These are phyloP conservation scores for Azorinus chamasolen DNA, from an alignment of 2,888 invertebrate genomes.

Conservation along the genomic window DNA sequence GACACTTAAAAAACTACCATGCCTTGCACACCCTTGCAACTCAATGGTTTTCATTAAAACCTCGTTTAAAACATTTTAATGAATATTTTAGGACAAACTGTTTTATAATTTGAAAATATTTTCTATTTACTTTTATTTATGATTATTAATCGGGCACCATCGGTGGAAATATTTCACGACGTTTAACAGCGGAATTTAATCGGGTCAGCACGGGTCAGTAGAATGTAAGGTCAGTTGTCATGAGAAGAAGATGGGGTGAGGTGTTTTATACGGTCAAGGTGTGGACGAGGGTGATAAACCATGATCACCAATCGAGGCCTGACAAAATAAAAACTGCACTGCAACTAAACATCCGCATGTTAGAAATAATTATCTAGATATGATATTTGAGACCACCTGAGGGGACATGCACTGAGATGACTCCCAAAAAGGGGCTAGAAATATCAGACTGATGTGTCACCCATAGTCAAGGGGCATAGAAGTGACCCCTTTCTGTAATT, in stretches of 20 bases:
- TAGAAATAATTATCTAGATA: background rate
- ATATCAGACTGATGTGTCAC: too few species aligned
- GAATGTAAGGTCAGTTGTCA: slow-evolving; percentile 37
- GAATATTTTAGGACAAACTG: slow-evolving; percentile 35
- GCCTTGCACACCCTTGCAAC: too few species aligned
- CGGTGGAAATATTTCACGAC: too few species aligned
- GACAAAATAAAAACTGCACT: slow-evolving; percentile 43
- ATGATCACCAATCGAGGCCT: slow-evolving; percentile 4
- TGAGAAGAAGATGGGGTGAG: slow-evolving; percentile 13
- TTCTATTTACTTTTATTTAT: slow-evolving; percentile 51
- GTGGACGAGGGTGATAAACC: slow-evolving; percentile 37
- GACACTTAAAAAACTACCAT: too few species aligned
- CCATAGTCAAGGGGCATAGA: too few species aligned
- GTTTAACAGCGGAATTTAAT: slow-evolving; percentile 20
- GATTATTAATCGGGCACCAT: background rate
- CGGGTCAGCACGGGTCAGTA: slow-evolving; percentile 30
- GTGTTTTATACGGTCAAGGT: slow-evolving; percentile 32
- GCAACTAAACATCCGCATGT: slow-evolving; percentile 5
- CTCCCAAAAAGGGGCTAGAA: too few species aligned
- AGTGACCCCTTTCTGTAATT: too few species aligned
- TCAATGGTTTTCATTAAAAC: too few species aligned
- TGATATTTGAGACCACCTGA: slow-evolving; percentile 1
- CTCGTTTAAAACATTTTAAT: slow-evolving; percentile 30
- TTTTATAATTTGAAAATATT: slow-evolving; percentile 51
- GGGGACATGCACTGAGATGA: too few species aligned